These are phyloP conservation scores for Drosophila equinoxialis DNA, from an alignment of 1,140 invertebrate genomes.

Conservation along the genomic window DNA sequence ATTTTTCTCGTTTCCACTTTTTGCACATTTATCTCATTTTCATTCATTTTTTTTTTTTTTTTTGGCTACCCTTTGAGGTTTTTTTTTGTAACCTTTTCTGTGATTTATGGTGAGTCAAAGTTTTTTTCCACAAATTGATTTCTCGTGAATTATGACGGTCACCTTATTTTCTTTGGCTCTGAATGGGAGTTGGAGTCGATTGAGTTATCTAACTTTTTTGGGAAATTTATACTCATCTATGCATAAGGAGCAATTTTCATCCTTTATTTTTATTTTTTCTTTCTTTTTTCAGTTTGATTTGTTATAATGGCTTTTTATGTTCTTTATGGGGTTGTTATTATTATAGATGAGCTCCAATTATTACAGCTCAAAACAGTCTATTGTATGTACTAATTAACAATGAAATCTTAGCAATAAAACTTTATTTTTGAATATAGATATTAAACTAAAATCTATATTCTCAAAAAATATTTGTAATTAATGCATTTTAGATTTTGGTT, in stretches of 20 bases:
- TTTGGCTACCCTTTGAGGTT: constrained; percentile 24
- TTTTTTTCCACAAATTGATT: constrained; percentile 26
- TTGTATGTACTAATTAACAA: background rate
- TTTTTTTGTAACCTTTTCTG: constrained; percentile 27
- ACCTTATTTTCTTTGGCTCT: constrained; percentile 21
- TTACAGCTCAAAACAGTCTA: background rate
- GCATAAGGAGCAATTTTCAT: background rate
- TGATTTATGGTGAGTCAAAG: constrained; percentile 10
- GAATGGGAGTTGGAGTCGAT: background rate
- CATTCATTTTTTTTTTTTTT: background rate
- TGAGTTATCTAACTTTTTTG: background rate
- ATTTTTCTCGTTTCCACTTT: background rate
- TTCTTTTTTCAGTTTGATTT: background rate
- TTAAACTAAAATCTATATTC: too few relatives aligned
- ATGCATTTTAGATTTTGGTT: too few relatives aligned
- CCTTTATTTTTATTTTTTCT: background rate
- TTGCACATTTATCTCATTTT: constrained; percentile 1
- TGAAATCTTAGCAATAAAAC: too few relatives aligned
- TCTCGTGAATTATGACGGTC: constrained; percentile 39
- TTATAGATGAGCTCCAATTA: background rate
- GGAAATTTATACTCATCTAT: background rate
- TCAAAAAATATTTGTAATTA: too few relatives aligned
- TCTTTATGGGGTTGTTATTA: background rate
- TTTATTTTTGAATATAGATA: too few relatives aligned
- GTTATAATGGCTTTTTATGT: background rate